A percentile compares a stretch with the other conserved stretches of the same genome.
These are phyloP conservation scores for Pteropus alecto DNA, from an alignment of 2,113 vertebrate species.

Conservation along the genomic window DNA sequence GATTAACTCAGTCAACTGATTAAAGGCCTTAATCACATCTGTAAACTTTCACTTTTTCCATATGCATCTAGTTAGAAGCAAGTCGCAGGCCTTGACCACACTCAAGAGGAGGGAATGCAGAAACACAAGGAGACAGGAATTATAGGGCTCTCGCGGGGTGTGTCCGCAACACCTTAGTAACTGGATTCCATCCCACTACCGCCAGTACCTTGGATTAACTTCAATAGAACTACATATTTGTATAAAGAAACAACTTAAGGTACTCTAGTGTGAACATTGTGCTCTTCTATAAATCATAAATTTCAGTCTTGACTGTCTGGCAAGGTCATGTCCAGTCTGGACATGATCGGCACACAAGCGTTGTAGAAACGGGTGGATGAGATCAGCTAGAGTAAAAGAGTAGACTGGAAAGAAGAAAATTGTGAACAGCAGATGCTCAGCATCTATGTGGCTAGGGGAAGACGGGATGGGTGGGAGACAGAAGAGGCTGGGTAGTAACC, in stretches of 20 bases:
- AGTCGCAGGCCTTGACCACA: background rate
- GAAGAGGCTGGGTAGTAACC: background rate
- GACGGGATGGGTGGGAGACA: too few species aligned
- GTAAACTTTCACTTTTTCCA: background rate
- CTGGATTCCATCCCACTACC: background rate
- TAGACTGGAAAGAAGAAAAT: background rate
- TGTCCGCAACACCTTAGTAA: background rate
- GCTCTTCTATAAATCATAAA: background rate
- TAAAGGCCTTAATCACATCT: background rate
- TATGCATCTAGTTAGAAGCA: background rate
- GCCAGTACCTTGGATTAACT: background rate
- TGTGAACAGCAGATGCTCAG: background rate
- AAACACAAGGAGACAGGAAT: background rate
- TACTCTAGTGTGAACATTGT: background rate
- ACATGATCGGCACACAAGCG: background rate
- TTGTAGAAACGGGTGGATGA: background rate
- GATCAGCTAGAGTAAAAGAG: background rate
- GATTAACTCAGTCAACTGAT: background rate
- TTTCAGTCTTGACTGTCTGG: background rate
- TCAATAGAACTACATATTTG: background rate
- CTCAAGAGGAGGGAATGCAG: background rate
- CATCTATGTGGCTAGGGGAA: background rate
- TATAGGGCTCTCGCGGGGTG: background rate
- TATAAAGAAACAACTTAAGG: background rate
- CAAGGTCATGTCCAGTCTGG: background rate